A percentile compares a stretch with the other conserved stretches of the same genome.
Conservation (phyloP, 2,113 vertebrate species). For the Engraulis encrasicolus region DNA sequence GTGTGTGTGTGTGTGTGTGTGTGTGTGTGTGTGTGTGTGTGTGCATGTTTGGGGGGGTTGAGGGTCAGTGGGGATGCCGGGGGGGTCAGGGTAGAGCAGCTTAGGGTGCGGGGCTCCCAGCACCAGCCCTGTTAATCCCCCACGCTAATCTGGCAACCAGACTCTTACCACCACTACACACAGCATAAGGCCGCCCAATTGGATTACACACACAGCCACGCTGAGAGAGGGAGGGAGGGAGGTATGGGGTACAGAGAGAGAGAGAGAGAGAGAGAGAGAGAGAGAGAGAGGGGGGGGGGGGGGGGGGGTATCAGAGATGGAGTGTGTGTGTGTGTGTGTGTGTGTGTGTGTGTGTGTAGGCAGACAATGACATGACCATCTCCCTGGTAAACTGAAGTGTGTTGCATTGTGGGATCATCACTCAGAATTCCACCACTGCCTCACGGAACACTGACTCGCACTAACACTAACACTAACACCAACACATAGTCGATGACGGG, state of each 20-base stretch:
- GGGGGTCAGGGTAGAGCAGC: slow-evolving; percentile 23
- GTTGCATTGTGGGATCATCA: too few species aligned
- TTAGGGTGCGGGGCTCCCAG: slow-evolving; percentile 30
- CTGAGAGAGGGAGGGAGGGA: neutral
- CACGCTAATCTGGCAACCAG: slow-evolving; percentile 38
- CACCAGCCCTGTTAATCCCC: slow-evolving; percentile 44
- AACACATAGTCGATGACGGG: too few species aligned
- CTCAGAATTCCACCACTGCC: too few species aligned
- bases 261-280: neutral
- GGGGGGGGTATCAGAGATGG: neutral
- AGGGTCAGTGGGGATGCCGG: slow-evolving; percentile 3
- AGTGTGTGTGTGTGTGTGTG: too few species aligned
- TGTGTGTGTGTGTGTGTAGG: too few species aligned
- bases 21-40: too few species aligned
- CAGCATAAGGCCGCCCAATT: slow-evolving; percentile 48
- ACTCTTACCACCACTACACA: slow-evolving; percentile 40
- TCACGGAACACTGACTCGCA: too few species aligned
- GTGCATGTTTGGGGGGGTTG: neutral
- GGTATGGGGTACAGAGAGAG: neutral
- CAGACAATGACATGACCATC: too few species aligned
- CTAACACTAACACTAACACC: too few species aligned
- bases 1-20: too few species aligned
- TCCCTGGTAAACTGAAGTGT: too few species aligned
- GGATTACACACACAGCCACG: slow-evolving; percentile 31
- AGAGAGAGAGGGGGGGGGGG: neutral